phyloP scores from a whole-genome alignment of 2,888 invertebrate genomes.

The Eugnorisma glareosa region DNA sequence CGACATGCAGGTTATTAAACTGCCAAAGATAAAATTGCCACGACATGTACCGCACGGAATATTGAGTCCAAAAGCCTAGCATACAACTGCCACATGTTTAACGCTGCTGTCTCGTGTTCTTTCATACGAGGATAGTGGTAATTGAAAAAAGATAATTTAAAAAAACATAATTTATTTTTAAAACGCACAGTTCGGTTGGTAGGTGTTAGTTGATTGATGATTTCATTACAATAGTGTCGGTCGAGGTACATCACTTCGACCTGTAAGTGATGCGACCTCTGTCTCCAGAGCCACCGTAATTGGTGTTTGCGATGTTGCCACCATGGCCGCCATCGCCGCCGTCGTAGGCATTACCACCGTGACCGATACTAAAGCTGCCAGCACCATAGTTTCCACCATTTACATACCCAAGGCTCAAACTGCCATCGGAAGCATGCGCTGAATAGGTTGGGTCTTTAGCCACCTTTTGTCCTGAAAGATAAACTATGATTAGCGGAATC shows the following conservation, averaged over 20 bases:
- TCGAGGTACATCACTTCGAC: conserved; percentile 2
- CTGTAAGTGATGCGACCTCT: conserved; percentile 16
- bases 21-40: too few species aligned
- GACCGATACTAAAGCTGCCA: conserved; percentile 40
- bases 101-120: neutral
- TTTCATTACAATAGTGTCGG: too few species aligned
- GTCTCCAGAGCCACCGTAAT: conserved; percentile 21
- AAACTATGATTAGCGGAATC: neutral
- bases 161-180: too few species aligned
- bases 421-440: neutral
- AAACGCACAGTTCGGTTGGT: too few species aligned
- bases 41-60: too few species aligned
- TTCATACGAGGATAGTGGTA: neutral
- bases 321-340: conserved; percentile 34
- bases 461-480: neutral
- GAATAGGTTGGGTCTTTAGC: neutral
- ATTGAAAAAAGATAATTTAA: neutral
- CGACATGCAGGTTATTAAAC: too few species aligned
- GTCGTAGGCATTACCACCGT: conserved; percentile 23
- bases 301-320: conserved; percentile 27
- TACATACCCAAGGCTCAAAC: too few species aligned
- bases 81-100: too few species aligned
- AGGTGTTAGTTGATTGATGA: too few species aligned
- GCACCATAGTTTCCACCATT: neutral
- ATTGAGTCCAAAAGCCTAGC: too few species aligned